Evolutionary conservation across 2,888 invertebrate genomes (phyloP), one percentile per base, ranked within the genome.

Genomic region (Cylindroiulus punctatus): DNA sequence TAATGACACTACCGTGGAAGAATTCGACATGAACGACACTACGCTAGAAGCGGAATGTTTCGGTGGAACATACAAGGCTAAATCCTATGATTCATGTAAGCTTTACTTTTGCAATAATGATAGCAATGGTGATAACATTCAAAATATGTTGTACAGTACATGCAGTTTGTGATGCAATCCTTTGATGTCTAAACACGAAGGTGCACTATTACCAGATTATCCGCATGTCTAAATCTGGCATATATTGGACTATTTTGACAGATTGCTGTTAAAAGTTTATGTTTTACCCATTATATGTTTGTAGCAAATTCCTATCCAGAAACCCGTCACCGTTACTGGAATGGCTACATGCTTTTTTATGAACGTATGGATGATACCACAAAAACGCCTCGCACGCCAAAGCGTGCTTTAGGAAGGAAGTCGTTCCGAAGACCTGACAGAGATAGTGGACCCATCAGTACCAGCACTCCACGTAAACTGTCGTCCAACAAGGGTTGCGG

Each of bases 271-370:
- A n/a, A n/a, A n/a, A n/a, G n/a, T n/a, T n/a, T n/a, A n/a, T n/a
- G n/a, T n/a, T n/a, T n/a, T n/a, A n/a, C n/a, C n/a, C n/a, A n/a
- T n/a, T n/a, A n/a, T 86, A 17, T 42, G 19, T 19, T 86, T 87
- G 40, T 76, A 90, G 90, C 88, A 22, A 89, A 88, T 85, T 89
- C 90, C 19, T 91, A 91, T 88, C 91, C 92, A 17, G 92, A 92
- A 88, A 92, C 92, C 81, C 89, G 92, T 5, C 90, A 91, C 32
- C 89, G 92, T 1, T 92, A 92, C 89, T 92, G 92, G 92, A 92
- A 92, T 89, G 92, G 91, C 30, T 92, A 92, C 88, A 91, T 92
- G 90, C 89, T 92, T 87, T 92, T 92, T 88, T 92, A 92, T 89
- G 92, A 92, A 87, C 90, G 90, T 85, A 89, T 90, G 86, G 91